Evolutionary conservation across 2,113 vertebrate genomes (phyloP).

Genomic region (Cinclus mexicanus): DNA sequence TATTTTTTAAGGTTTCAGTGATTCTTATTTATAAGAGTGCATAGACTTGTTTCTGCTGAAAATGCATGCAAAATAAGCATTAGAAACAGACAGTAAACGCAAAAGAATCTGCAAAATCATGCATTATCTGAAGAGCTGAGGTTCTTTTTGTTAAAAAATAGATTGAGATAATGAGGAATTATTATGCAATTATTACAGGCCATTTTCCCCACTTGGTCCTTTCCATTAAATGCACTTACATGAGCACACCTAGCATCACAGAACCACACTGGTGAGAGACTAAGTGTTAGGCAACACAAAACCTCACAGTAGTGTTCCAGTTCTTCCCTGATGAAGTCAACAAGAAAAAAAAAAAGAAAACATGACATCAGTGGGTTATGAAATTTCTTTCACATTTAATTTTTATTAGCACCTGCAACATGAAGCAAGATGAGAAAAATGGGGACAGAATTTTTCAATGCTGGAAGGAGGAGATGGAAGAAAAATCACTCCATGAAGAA

Average conservation of each 20-base stretch:
- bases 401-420: background rate
- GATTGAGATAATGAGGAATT: background rate
- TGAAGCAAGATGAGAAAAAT: background rate
- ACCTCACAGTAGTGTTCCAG: background rate
- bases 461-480: background rate
- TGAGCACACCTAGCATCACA: background rate
- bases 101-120: background rate
- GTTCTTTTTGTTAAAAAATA: background rate
- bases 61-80: background rate
- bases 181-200: background rate
- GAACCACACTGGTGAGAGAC: background rate
- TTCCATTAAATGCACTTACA: background rate
- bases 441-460: background rate
- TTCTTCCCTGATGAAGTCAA: slow-evolving; percentile 36
- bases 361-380: slow-evolving; percentile 10
- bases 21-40: background rate
- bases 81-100: background rate
- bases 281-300: slow-evolving; percentile 46
- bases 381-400: background rate
- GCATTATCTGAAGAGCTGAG: background rate
- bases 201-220: background rate
- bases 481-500: background rate
- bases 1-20: background rate
- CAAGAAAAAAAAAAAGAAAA: slow-evolving; percentile 34
- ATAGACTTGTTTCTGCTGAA: background rate